Base-by-base conservation (phyloP, 2,797 vertebrate genomes). In the Sciaenops ocellatus region DNA sequence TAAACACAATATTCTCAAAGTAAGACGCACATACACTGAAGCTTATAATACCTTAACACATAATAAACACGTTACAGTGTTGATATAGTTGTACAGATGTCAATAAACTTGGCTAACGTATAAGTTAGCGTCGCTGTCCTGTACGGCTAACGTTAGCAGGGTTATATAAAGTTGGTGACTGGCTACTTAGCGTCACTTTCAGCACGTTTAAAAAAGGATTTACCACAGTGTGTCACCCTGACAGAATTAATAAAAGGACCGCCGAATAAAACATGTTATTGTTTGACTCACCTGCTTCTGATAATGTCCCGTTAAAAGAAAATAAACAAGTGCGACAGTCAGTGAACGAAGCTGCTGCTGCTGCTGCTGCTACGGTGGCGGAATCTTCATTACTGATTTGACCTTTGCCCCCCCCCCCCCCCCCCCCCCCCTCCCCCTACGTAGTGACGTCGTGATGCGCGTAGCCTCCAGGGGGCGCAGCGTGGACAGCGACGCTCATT, bases 271-370 rank as follows among this genome's bases (percentile, higher is more conserved):
- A 41, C 1, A 9, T 22, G 5, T 1, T 0, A 13, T 2, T 16
- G 24, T 28, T 64, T 51, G 2, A 83, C 95, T 84, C 55, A 95
- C 94, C 90, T 30, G 61, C 52, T 67, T 76, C 48, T 47, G 30
- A 80, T 38, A 90, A 86, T 60, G 73, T 82, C 64, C 46, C 34
- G 69, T 64, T 84, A 46, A 57, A 80, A 73, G 54, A 82, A 91
- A 80, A 92, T 83, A 91, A 88, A 91, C 88, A 93, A 94, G 89
- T 93, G 88, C 91, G 87, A 92, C 87, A 42, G 75, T 70, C 38
- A 63, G 41, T 57, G 42, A 69, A 12, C 70, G 34, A 9, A 38
- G 34, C 34, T 38, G 34, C 8, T 26, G 26, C 26, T 38, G 34
- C 8, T 26, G 26, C 26, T 26, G 26, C 73, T 80, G 84, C 81